Evolutionary conservation across 2,797 vertebrate genomes (phyloP).

Genomic region (Paramormyrops hopkinsi): DNA sequence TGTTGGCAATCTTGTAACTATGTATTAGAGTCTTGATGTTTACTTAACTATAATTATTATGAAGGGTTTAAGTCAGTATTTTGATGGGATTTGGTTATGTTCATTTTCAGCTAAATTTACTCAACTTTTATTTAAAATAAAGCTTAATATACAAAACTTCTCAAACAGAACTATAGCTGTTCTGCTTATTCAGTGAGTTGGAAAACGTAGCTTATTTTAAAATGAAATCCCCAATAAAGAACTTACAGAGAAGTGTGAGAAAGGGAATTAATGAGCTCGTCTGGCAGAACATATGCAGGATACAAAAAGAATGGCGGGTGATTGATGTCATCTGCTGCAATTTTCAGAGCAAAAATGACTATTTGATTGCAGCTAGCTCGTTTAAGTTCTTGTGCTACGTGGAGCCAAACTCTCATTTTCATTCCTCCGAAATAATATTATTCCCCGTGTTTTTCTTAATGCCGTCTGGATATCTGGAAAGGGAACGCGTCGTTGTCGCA

Average conservation of each 20-base stretch:
- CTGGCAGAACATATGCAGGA: background rate
- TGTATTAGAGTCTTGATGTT: background rate
- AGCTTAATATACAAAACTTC: background rate
- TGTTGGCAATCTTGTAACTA: background rate
- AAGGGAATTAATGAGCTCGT: background rate
- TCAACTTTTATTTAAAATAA: background rate
- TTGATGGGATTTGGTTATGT: background rate
- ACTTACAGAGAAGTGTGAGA: background rate
- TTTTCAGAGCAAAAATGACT: slow-evolving; percentile 3
- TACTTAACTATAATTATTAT: background rate
- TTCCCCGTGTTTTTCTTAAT: slow-evolving; percentile 9
- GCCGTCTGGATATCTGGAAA: background rate
- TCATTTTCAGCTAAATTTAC: background rate
- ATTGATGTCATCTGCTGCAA: background rate
- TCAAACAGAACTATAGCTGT: background rate
- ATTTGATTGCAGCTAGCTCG: background rate
- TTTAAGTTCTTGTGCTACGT: background rate
- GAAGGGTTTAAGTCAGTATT: background rate
- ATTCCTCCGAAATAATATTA: slow-evolving; percentile 8
- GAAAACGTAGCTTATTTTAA: background rate
- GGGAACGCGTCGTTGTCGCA: background rate
- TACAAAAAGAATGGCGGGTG: background rate
- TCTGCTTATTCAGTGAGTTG: background rate
- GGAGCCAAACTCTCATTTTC: slow-evolving; percentile 7
- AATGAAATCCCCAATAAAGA: background rate